Conservation (phyloP, 2,113 vertebrate species). For the Plecotus auritus region DNA sequence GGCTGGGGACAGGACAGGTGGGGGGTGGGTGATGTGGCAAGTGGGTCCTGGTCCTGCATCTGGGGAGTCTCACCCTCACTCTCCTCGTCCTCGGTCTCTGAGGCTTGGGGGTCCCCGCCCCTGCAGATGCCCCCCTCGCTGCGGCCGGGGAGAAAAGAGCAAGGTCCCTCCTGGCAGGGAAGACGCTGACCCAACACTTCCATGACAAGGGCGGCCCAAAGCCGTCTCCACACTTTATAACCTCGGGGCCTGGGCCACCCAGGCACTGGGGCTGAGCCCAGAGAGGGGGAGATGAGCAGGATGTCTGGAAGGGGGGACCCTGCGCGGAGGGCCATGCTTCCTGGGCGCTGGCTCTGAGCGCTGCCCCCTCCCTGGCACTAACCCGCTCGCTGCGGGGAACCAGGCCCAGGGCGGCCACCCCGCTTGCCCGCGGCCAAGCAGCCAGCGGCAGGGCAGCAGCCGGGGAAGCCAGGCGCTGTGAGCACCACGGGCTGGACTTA, state of each 20-base stretch:
- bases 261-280: fast-evolving
- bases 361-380: too few relatives aligned
- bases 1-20: not conserved
- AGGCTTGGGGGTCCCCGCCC: too few relatives aligned
- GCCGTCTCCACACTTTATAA: not conserved
- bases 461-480: fast-evolving
- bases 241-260: not conserved
- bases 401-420: too few relatives aligned
- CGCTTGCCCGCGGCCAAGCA: fast-evolving
- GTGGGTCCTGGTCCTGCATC: not conserved
- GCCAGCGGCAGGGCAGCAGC: not conserved
- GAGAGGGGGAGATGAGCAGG: too few relatives aligned
- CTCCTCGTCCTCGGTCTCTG: too few relatives aligned
- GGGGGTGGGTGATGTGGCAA: not conserved
- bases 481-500: fast-evolving
- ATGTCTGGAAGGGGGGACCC: not conserved
- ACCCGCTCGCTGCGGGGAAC: not conserved
- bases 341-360: too few relatives aligned
- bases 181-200: not conserved
- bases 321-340: too few relatives aligned
- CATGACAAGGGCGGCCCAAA: not conserved
- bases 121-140: too few relatives aligned
- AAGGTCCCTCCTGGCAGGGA: not conserved
- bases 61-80: too few relatives aligned
- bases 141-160: not conserved